Evolutionary conservation across 2,113 vertebrate genomes (phyloP).

Genomic region (Ceyx melanurus): DNA sequence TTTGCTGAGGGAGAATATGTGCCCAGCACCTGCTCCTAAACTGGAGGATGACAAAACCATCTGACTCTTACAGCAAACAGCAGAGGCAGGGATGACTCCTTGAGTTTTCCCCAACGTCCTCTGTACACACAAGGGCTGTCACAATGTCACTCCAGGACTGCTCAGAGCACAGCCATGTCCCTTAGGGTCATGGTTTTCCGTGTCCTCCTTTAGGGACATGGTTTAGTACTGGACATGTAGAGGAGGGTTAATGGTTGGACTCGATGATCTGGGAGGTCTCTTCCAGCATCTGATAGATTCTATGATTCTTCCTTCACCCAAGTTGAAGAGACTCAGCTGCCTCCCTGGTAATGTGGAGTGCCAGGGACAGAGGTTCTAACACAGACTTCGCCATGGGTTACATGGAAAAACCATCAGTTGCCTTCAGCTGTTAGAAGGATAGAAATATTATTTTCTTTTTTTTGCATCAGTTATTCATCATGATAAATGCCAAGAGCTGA

Average conservation of each 20-base stretch:
- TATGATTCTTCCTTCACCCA: neutral
- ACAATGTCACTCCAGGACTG: neutral
- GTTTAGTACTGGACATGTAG: no score
- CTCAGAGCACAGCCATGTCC: neutral
- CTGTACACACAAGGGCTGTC: fast-evolving
- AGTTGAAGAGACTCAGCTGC: fast-evolving
- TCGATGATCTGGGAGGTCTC: no score
- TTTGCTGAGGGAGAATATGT: fast-evolving
- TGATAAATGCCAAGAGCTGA: neutral
- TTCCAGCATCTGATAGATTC: no score
- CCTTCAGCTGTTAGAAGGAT: neutral
- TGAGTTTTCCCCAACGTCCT: fast-evolving
- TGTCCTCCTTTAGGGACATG: no score
- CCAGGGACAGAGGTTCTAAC: neutral
- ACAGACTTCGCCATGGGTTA: neutral
- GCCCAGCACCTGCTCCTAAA: neutral
- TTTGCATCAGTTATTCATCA: neutral
- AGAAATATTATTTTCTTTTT: neutral
- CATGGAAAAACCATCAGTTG: neutral
- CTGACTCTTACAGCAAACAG: fast-evolving
- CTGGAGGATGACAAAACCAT: neutral
- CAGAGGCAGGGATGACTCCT: neutral
- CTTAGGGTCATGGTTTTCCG: no score
- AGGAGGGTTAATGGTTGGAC: no score
- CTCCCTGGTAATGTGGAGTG: fast-evolving